Conservation (phyloP, 2,113 vertebrate species). For the Phalacrocorax aristotelis region DNA sequence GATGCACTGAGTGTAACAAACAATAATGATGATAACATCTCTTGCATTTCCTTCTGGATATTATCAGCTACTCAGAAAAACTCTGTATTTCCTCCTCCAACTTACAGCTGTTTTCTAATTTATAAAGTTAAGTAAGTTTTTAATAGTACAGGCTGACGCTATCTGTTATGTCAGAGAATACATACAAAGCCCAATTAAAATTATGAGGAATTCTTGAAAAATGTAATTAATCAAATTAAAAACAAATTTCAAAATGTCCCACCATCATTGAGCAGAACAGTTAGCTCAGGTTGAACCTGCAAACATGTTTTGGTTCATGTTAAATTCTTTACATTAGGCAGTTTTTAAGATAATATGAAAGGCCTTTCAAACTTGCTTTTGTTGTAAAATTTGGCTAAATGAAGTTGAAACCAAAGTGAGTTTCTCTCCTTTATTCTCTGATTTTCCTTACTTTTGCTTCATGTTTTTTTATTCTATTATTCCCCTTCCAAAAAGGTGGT, state of each 20-base stretch:
- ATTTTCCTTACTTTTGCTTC: neutral
- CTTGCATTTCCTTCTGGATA: neutral
- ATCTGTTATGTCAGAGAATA: neutral
- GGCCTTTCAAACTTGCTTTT: neutral
- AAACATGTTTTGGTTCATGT: neutral
- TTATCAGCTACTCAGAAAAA: neutral
- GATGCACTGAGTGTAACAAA: neutral
- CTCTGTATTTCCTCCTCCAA: neutral
- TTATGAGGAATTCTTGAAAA: neutral
- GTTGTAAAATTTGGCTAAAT: neutral
- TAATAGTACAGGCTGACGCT: neutral
- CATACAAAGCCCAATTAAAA: neutral
- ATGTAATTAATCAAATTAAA: neutral
- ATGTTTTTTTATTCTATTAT: neutral
- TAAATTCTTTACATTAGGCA: neutral
- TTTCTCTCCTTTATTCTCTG: neutral
- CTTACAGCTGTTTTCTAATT: neutral
- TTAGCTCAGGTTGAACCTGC: neutral
- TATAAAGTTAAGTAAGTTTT: neutral
- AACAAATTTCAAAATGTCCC: neutral
- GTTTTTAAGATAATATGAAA: neutral
- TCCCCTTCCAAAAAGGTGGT: neutral
- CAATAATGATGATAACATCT: neutral
- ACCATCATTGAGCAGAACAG: neutral
- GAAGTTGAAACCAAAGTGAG: neutral